Evolutionary conservation across 2,888 invertebrate species (phyloP), one percentile per base, ranked within the genome.

Genomic region (Osmoderma eremita): DNA sequence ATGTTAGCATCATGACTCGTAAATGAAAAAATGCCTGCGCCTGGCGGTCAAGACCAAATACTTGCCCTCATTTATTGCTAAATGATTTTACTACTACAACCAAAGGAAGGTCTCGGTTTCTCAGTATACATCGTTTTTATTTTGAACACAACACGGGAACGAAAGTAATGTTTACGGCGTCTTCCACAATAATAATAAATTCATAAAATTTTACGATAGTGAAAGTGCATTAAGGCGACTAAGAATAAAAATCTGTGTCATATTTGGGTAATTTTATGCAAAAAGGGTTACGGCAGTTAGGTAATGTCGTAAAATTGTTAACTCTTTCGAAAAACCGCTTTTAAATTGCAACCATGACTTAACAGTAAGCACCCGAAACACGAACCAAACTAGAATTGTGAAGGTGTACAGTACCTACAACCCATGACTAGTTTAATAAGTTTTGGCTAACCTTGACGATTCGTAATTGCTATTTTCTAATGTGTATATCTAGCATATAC

Each of bases 381-480:
- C 69, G 67, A 67, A 69, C 22, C 64, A 71, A 71, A 73, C 71
- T 42, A 58, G 50, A 65, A 63, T 63, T 67, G 5, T 30, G 49
- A 65, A 70, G 68, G 71, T 64, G 62, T 64, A 68, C 53, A 66
- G 66, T 30, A 10, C 30, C 6, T 30, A 69, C 69, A 69, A 38
- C 67, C 69, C 68, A 70, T 70, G 24, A 64, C 48, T 56, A 66
- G 53, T 67, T 67, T 63, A 70, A 69, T 70, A 70, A 71, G 69
- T 71, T 68, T 72, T 71, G 70, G 67, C 66, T 64, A 72, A 67
- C 72, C 71, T 71, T 70, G 71, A 45, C 24, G 67, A 63, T 65
- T 61, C 42, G 30, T 61, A 61, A 61, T 61, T 61, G 58, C 30
- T 61, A 61, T 61, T 12, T 42, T 41, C 30, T 15, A 61, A 61